These are phyloP conservation scores for Tinamus guttatus DNA, from an alignment of 2,113 vertebrate genomes.

Conservation along the genomic window DNA sequence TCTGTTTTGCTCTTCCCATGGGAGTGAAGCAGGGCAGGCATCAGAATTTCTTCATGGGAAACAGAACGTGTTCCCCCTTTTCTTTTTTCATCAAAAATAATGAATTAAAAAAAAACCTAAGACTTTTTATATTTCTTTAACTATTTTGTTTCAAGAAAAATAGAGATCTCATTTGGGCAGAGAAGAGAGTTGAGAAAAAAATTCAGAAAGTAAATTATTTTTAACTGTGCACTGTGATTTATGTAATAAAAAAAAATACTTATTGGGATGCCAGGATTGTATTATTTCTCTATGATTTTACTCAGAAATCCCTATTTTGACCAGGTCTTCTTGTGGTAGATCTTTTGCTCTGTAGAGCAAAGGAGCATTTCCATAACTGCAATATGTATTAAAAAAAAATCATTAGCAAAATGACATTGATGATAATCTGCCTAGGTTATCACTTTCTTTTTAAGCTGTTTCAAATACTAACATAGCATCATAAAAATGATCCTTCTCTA, in stretches of 20 bases:
- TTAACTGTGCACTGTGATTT: background rate
- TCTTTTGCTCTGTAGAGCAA: background rate
- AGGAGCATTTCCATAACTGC: background rate
- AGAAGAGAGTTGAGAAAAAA: background rate
- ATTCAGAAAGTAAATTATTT: background rate
- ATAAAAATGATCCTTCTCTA: background rate
- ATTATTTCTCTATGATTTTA: background rate
- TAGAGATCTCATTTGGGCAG: background rate
- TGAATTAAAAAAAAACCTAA: background rate
- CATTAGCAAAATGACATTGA: background rate
- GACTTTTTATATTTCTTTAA: background rate
- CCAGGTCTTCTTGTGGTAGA: background rate
- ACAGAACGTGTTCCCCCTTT: background rate
- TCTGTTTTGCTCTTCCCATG: slow-evolving; percentile 2
- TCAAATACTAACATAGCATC: slow-evolving; percentile 1
- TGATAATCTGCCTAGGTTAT: background rate
- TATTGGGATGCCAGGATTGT: background rate
- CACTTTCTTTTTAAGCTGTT: background rate
- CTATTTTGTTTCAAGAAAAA: background rate
- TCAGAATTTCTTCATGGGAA: slow-evolving; percentile 20
- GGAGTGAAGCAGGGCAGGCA: background rate
- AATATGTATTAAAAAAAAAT: background rate
- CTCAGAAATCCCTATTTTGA: background rate
- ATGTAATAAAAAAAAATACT: background rate
- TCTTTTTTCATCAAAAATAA: background rate